phyloP scores from a whole-genome alignment of 1,140 invertebrate species.

The Papilio polyxenes region DNA sequence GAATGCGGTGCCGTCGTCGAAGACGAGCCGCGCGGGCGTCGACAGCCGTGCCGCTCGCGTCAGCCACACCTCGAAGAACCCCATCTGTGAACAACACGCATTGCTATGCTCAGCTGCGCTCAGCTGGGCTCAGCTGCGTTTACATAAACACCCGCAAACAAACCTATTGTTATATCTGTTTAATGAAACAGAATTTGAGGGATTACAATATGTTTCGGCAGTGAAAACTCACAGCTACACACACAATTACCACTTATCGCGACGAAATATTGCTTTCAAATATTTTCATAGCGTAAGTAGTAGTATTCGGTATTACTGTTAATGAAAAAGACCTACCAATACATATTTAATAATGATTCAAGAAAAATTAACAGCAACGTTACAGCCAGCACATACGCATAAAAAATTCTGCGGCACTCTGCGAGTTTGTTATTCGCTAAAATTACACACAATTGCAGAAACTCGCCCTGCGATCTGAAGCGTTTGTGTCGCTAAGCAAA shows the following conservation, averaged over 20 bases:
- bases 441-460: neutral
- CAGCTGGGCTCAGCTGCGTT: neutral
- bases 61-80: slow-evolving; percentile 98
- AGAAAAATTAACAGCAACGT: neutral
- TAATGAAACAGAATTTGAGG: too few species aligned
- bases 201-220: neutral
- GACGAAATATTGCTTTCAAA: neutral
- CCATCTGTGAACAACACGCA: slow-evolving; percentile 75
- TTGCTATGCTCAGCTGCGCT: neutral
- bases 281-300: neutral
- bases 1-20: slow-evolving; percentile 94
- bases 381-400: neutral
- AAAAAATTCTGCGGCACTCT: neutral
- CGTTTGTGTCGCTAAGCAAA: neutral
- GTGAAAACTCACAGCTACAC: too few species aligned
- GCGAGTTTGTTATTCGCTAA: neutral
- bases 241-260: neutral
- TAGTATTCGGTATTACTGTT: neutral
- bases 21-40: slow-evolving; percentile 91
- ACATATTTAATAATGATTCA: neutral
- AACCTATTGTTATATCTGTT: too few species aligned
- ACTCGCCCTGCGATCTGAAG: neutral
- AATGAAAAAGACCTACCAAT: neutral
- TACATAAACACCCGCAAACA: too few species aligned
- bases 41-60: slow-evolving; percentile 92